Base-by-base conservation (phyloP, 1,140 invertebrate species). In the Schmidtea mediterranea region DNA sequence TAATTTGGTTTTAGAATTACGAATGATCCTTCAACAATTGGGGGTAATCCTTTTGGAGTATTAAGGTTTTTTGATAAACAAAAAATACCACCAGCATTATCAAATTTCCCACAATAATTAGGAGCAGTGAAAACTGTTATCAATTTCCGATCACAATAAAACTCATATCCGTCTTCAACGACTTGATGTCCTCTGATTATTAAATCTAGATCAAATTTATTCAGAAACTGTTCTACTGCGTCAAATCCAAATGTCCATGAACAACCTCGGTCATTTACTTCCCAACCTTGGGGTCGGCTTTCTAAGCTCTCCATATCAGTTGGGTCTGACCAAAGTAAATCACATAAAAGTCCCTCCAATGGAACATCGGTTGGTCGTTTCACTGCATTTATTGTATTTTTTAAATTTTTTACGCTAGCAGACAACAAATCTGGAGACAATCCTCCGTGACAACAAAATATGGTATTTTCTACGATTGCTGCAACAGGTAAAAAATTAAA, bases 371-470 rank as follows among this genome's bases (percentile, higher is more conserved):
- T 45, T 19, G 15, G 15, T 21, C 15, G 19, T 13, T 45, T 8
- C 2, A 45, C 22, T 8, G 15, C 15, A 21, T 21, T 45, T 12
- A 45, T 21, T n/a, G 21, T 15, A 45, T 45, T 21, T 6, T 15
- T 13, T n/a, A 45, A 16, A 13, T 21, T 45, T 2, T 24, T 45
- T 13, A 21, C 21, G n/a, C 22, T 45, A 5, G 8, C 21, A 21
- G 9, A 24, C 12, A 45, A 2, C 12, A 45, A 21, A 24, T 45
- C 21, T 59, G 43, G 43, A 21, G 86, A 94, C 45, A 98, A 73
- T 49, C 92, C 90, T 57, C 90, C 92, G 68, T 98, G 92, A 56
- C 98, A 76, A 74, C 92, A 98, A 71, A 98, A 98, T 65, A 98
- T 97, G 75, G 97, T 80, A 43, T 36, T 16, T 19, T 48, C 21